Base-by-base conservation (phyloP, 92 coral and sea anemone genomes). In the Actinostola sp. region DNA sequence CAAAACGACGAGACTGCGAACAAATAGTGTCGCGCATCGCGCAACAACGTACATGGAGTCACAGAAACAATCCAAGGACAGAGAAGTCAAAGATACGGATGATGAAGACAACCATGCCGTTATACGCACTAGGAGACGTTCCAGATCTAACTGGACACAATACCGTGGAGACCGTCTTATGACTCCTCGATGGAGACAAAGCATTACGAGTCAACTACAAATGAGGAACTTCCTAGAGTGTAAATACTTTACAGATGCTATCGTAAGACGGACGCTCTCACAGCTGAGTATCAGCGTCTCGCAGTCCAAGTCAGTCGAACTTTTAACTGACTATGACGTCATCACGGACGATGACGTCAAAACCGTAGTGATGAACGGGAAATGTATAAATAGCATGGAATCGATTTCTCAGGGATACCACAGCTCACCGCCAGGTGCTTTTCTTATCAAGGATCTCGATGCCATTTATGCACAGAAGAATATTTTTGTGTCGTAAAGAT, bases 171-270 rank as follows among this genome's bases (percentile, higher is more conserved):
- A 24, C 50, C 61, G 81, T 2, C 68, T 70, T 11, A 17, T 66
- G 46, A 48, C 66, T 28, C 89, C 89, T 19, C 72, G 85, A 41
- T 91, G 97, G 97, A 82, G 90, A 44, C 84, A 83, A 61, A 88
- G 83, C 70, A 36, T 91, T 11, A 43, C 58, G 19, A 79, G 85
- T 57, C 97, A 91, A 73, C 73, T 91, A 46, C 70, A 76, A 66
- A 91, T 91, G 92, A 71, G 97, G 48, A 91, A 91, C 77, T 85
- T 91, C 57, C 70, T 91, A 2, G 97, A 91, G 36, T 87, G 92
- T 71, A 91, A 87, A 81, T 91, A 87, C 56, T 91, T 91, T 67
- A 82, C 89, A 4, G 97, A 91, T 62, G 90, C 92, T 23, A 53
- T 91, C 1, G 92, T 71, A 32, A 73, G 97, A 13, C 72, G 92